Evolutionary conservation across 1,140 invertebrate genomes (phyloP), one percentile per base, ranked within the genome.

Genomic region (Brachionus sp.): DNA sequence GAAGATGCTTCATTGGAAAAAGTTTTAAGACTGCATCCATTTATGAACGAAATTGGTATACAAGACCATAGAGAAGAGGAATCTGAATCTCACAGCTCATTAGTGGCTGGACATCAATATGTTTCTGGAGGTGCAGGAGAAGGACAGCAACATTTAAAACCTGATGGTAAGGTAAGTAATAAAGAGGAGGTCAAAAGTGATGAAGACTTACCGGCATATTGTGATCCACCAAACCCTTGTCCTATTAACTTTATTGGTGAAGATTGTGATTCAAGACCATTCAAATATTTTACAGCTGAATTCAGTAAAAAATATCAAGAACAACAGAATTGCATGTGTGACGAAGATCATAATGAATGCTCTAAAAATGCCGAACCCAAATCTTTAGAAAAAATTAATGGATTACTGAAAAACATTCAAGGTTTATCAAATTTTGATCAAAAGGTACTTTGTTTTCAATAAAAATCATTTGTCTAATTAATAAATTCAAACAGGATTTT

Each of bases 171-270:
- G 0, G 87, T 92, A 13, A 91, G 92, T 44, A 93, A 93, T 84
- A 88, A 88, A 5, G 86, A 91, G 66, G 90, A 84, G 91, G 92
- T 96, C 3, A 98, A 98, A 89, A 92, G 93, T 1, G 96, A 98
- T 86, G 93, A 93, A 12, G 92, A 93, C 29, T 90, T 99, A 9
- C 97, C 97, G 0, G 95, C 97, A 33, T 99, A 99, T 89, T 99
- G 97, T 88, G 97, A 97, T 87, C 97, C 97, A 1, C 97, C 97
- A 5, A 99, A 99, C 90, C 97, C 97, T 0, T 99, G 97, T 86
- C 97, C 97, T 0, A 91, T 90, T 5, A 91, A 91, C 66, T 91
- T 91, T 84, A 90, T 87, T 78, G 88, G 90, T 91, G 86, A 86
- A 84, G 80, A 70, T 12, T 82, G 80, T 82, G 80, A 82, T 68